phyloP scores from a whole-genome alignment of 1,140 invertebrate genomes.

The Cotesia typhae region DNA sequence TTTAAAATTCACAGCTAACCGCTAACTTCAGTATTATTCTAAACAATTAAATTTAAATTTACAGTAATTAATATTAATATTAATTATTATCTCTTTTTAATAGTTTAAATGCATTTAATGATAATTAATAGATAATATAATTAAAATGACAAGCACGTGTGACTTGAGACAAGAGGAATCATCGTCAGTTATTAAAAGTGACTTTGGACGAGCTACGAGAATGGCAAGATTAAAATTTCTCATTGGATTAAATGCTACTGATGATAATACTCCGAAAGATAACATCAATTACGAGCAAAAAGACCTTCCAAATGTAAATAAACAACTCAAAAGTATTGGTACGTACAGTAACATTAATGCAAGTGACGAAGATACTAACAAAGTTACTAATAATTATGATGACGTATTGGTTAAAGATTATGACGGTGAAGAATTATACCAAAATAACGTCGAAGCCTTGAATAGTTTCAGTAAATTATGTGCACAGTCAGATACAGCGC shows the following conservation, averaged over 20 bases:
- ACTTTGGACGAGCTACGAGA: background rate
- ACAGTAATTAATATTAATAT: background rate
- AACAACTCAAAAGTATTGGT: background rate
- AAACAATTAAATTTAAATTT: slow-evolving; percentile 2
- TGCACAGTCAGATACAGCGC: slow-evolving; percentile 23
- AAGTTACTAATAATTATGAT: background rate
- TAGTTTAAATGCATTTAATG: too few species aligned
- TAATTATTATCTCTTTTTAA: background rate
- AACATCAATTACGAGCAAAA: background rate
- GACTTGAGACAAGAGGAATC: background rate
- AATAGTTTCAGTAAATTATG: slow-evolving; percentile 38
- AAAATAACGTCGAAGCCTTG: slow-evolving; percentile 43
- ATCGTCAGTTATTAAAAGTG: background rate
- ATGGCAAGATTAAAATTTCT: slow-evolving; percentile 15
- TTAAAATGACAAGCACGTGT: too few species aligned
- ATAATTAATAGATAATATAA: too few species aligned
- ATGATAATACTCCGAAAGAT: background rate
- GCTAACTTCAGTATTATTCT: too few species aligned
- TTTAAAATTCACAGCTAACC: too few species aligned
- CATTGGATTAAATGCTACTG: slow-evolving; percentile 11
- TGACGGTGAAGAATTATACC: slow-evolving; percentile 42
- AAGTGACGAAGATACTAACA: background rate
- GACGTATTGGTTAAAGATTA: background rate
- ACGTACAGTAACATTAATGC: too few species aligned
- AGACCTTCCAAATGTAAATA: background rate